phyloP scores from a whole-genome alignment of 1,140 invertebrate genomes.

The Coptotermes formosanus region DNA sequence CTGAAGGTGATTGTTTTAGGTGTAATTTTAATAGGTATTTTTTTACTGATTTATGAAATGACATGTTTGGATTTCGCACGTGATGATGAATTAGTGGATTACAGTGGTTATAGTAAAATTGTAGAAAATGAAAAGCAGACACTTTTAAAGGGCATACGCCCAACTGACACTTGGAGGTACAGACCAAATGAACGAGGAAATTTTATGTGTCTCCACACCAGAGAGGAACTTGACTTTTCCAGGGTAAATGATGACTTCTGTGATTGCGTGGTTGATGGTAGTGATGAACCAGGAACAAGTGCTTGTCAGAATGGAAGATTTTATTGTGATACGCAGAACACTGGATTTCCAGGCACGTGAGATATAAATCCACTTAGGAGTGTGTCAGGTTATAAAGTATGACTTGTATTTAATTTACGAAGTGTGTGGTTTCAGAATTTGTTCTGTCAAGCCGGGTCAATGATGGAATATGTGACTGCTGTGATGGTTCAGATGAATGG shows the following conservation, averaged over 20 bases:
- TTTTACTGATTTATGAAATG: neutral
- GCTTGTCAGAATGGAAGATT: conserved; percentile 83
- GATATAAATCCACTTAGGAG: neutral
- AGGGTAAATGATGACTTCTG: conserved; percentile 93
- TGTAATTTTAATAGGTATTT: neutral
- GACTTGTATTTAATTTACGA: neutral
- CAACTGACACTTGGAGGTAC: conserved; percentile 39
- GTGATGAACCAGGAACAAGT: conserved; percentile 87
- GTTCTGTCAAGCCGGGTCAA: conserved; percentile 63
- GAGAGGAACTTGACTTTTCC: conserved; percentile 53
- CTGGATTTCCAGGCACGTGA: conserved; percentile 9
- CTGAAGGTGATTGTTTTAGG: neutral
- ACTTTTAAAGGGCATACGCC: conserved; percentile 11
- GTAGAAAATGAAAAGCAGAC: neutral
- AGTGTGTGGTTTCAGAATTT: conserved; percentile 10
- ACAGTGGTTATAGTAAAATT: neutral
- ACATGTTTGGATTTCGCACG: neutral
- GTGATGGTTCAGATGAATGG: conserved; percentile 80
- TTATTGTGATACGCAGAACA: conserved; percentile 64
- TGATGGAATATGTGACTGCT: conserved; percentile 93
- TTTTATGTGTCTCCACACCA: conserved; percentile 49
- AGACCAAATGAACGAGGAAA: conserved; percentile 44
- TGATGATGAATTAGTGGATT: neutral
- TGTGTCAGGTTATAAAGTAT: neutral
- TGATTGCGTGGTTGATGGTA: conserved; percentile 80